Base-by-base conservation (phyloP, 2,888 invertebrate species). In the Caenorhabditis sp. region DNA sequence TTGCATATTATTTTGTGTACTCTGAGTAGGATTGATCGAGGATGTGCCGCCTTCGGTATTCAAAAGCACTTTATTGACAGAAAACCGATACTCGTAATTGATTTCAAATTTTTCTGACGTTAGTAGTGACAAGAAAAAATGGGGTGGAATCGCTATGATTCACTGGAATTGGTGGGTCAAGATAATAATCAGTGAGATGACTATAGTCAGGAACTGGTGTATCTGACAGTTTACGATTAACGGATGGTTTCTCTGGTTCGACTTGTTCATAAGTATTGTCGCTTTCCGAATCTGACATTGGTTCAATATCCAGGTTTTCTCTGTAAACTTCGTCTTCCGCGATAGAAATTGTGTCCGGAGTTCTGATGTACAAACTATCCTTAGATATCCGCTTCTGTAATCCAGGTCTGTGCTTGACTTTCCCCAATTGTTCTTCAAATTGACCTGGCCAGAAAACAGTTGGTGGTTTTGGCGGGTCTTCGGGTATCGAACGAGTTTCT, bases 111-210 rank as follows among this genome's bases (percentile, higher is more conserved):
- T 60, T 37, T 60, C 64, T 61, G 58, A 71, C 50, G 64, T 62
- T 72, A 43, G 66, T 66, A 6, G 64, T 64, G 12, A 67, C 72
- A 6, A 72, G 66, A n/a, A 72, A 67, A 58, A 72, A 72, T 26
- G 64, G 58, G 10, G 14, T 58, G 10, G 51, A 23, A 23, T 19
- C 21, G 19, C 5, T 36, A 36, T 17, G 4, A 19, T 14, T 31
- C n/a, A 36, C 14, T n/a, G 19, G 36, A 14, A n/a, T 36, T 14
- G 72, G 72, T 10, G 60, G 37, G 17, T 67, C 67, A 36, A 72
- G 64, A 31, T 43, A 72, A 57, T 72, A 67, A 67, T 72, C 72
- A 23, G 49, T n/a, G 37, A 8, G 49, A 3, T 8, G 12, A 23
- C 21, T 27, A 23, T 43, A 43, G 17, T 43, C 43, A 10, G 43